phyloP scores from a whole-genome alignment of 2,797 vertebrate genomes.

The Myripristis jacobus region DNA sequence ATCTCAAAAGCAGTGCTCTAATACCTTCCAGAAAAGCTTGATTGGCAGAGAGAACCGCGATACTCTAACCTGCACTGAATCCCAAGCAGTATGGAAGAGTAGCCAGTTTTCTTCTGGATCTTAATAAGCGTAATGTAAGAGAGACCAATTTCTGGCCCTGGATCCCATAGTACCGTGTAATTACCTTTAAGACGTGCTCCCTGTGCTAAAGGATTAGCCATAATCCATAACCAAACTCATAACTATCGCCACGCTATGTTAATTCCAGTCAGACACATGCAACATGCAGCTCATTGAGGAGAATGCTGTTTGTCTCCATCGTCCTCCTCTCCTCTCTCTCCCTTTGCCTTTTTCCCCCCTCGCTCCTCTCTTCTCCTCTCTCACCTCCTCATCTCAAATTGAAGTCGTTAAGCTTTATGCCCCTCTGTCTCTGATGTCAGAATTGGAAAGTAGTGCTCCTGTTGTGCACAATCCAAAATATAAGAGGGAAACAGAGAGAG shows the following conservation, averaged over 20 bases:
- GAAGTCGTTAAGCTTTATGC: constrained; percentile 58
- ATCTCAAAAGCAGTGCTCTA: constrained; percentile 19
- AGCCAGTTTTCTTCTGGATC: constrained; percentile 60
- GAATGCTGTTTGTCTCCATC: constrained; percentile 50
- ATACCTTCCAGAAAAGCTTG: constrained; percentile 27
- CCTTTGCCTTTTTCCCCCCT: constrained; percentile 8
- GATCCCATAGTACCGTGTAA: constrained; percentile 80
- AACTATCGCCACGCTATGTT: constrained; percentile 73
- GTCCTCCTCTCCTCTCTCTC: constrained; percentile 15
- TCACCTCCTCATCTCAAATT: constrained; percentile 52
- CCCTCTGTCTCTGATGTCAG: constrained; percentile 53
- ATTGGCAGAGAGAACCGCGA: constrained; percentile 42
- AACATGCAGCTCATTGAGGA: constrained; percentile 41
- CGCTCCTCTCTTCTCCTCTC: constrained; percentile 23
- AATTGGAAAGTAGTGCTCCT: constrained; percentile 46
- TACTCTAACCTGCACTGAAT: constrained; percentile 60
- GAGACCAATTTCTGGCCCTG: constrained; percentile 69
- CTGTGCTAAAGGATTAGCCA: constrained; percentile 77
- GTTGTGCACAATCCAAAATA: constrained; percentile 53
- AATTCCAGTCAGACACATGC: constrained; percentile 69
- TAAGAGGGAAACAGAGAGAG: no score
- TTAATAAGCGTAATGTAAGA: constrained; percentile 66
- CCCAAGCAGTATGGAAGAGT: constrained; percentile 45
- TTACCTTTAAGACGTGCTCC: constrained; percentile 80
- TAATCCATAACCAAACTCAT: constrained; percentile 81